Evolutionary conservation across 2,888 invertebrate genomes (phyloP), one percentile per base, ranked within the genome.

Genomic region (Eueremaeus valkanovi): DNA sequence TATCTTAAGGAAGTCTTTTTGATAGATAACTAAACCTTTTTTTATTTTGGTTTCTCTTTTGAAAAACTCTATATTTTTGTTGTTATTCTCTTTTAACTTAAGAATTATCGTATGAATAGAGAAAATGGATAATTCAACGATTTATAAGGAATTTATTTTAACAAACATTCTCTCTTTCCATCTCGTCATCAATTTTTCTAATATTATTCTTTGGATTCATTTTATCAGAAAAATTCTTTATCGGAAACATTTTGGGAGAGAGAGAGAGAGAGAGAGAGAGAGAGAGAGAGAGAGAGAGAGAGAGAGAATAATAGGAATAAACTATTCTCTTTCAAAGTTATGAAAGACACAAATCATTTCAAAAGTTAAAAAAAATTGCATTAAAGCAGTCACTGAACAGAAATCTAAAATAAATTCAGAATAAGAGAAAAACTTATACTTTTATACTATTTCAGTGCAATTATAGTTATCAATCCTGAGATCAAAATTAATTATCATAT

Each of bases 401-500:
- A 31, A 29, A 29, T 58, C 16, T 58, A 18, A 29, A 58, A 9
- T 58, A 31, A 58, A 27, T 9, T 9, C 27, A 55, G 27, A 27
- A 24, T 13, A 55, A 45, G 2, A 49, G 13, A 58, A 31, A 58
- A 29, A 29, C 16, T 29, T 58, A 18, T 61, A 33, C 24, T 33
- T 61, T 24, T 61, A n/a, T 61, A 36, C 11, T 16, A 36, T 66
- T 66, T 66, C 36, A n/a, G 16, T 66, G 63, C 36, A 33, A 66
- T 66, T 66, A 66, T 9, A 21, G 18, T 33, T 66, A 66, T 36
- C 36, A 21, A 6, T 21, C 21, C 1, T 11, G 36, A 33, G 36
- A 36, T 36, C 33, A 66, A 66, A 66, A 66, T 66, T 66, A 66
- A 66, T 66, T 66, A 66, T 33, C 36, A 5, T 11, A 21, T 66